A percentile compares a stretch with the other conserved stretches of the same genome.
These are phyloP conservation scores for Plutella xylostella DNA, from an alignment of 2,888 invertebrate genomes.

Conservation along the genomic window DNA sequence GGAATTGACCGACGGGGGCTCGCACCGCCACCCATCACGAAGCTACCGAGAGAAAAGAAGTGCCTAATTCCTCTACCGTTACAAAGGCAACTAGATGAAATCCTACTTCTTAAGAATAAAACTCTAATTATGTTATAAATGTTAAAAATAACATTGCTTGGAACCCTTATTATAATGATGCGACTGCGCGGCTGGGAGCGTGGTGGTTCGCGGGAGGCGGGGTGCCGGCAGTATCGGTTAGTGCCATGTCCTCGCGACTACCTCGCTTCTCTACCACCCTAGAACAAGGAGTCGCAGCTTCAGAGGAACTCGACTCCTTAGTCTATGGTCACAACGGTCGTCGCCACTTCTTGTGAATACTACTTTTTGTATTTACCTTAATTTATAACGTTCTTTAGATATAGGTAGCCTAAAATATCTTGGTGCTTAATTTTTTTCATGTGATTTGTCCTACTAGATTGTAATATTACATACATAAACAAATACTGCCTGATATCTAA, in stretches of 20 bases:
- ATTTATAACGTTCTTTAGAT: conserved; percentile 28
- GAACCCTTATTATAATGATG: conserved; percentile 33
- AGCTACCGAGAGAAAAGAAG: conserved; percentile 63
- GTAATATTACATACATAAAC: conserved; percentile 38
- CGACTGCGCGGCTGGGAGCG: conserved; percentile 29
- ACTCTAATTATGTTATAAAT: conserved; percentile 63
- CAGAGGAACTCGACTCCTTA: conserved; percentile 4
- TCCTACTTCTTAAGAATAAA: conserved; percentile 66
- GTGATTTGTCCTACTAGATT: conserved; percentile 37
- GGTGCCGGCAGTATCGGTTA: conserved; percentile 27
- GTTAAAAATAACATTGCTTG: conserved; percentile 70
- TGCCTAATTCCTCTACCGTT: conserved; percentile 64
- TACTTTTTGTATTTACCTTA: conserved; percentile 14
- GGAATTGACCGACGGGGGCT: conserved; percentile 50
- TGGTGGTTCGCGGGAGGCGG: conserved; percentile 18
- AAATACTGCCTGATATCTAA: conserved; percentile 41
- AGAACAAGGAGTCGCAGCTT: conserved; percentile 6
- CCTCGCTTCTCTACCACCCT: conserved; percentile 19
- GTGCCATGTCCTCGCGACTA: conserved; percentile 42
- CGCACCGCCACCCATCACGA: conserved; percentile 38
- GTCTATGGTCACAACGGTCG: too few relatives aligned
- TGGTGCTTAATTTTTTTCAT: conserved; percentile 54
- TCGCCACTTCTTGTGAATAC: too few relatives aligned
- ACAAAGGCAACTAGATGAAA: conserved; percentile 70
- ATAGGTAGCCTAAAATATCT: conserved; percentile 35